Percentiles rank a stretch among this genome's conserved stretches.
phyloP scores from a whole-genome alignment of 2,888 invertebrate species.

The Hirudinaria manillensis region DNA sequence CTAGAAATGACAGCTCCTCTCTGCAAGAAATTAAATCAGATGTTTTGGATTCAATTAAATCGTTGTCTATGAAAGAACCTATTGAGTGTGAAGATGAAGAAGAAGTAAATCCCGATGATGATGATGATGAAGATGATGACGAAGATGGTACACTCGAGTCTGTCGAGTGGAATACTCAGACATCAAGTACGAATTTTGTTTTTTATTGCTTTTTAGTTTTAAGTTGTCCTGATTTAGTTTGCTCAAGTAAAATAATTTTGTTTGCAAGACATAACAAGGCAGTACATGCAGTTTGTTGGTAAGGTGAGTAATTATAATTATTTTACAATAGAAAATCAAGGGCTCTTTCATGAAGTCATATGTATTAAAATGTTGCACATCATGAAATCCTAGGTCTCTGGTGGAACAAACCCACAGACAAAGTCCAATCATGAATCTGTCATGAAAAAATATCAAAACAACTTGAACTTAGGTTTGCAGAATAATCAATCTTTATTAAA shows the following conservation, averaged over 20 bases:
- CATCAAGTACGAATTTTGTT: not conserved
- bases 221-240: not conserved
- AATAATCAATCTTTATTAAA: too few species aligned
- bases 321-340: not conserved
- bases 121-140: slow-evolving; percentile 17
- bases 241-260: not conserved
- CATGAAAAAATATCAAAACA: slow-evolving; percentile 6
- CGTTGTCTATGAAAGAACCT: not conserved
- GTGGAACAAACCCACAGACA: slow-evolving; percentile 25
- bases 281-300: slow-evolving; percentile 22
- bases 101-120: not conserved
- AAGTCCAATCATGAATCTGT: not conserved
- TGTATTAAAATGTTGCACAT: too few species aligned
- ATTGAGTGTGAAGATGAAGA: not conserved
- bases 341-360: not conserved
- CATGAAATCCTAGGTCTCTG: slow-evolving; percentile 17
- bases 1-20: too few species aligned
- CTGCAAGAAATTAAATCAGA: too few species aligned
- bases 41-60: not conserved
- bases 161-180: slow-evolving; percentile 13
- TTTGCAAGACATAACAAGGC: slow-evolving; percentile 19
- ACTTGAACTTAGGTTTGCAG: not conserved
- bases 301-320: slow-evolving; percentile 1
- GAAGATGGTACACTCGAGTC: slow-evolving; percentile 1
- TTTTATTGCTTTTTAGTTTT: not conserved